A percentile compares a stretch with the other conserved stretches of the same genome.
Conservation (phyloP, 2,888 invertebrate genomes). For the Dryococelus australis region DNA sequence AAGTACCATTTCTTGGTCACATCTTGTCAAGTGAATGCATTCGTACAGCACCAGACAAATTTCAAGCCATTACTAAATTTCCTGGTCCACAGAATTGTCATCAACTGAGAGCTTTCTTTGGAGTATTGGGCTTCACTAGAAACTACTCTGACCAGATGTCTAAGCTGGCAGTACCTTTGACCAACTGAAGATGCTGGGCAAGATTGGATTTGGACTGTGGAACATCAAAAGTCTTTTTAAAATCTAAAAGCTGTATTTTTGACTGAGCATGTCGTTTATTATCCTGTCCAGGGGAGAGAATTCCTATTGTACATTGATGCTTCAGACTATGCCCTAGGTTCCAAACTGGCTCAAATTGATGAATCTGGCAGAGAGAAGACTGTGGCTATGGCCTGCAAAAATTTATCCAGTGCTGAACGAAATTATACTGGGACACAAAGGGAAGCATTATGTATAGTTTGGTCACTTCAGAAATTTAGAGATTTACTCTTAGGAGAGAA, state of each 20-base stretch:
- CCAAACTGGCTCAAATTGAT: background rate
- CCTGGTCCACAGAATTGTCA: background rate
- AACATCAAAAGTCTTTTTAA: background rate
- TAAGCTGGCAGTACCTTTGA: background rate
- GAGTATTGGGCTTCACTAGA: background rate
- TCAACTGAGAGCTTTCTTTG: background rate
- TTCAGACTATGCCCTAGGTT: background rate
- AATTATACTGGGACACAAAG: constrained; percentile 42
- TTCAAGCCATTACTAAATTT: background rate
- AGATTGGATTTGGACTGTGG: background rate
- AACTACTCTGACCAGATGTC: background rate
- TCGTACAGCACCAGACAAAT: background rate
- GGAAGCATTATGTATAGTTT: constrained; percentile 44
- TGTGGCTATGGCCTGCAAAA: constrained; percentile 43
- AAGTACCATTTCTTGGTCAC: constrained; percentile 24
- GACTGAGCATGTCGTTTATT: background rate
- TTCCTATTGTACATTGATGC: background rate
- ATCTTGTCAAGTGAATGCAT: background rate
- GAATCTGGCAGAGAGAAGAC: constrained; percentile 20
- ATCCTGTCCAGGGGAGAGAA: background rate
- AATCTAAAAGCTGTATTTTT: constrained; percentile 13
- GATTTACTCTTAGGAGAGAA: constrained; percentile 41
- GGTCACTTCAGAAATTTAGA: constrained; percentile 41
- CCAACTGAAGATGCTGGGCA: background rate
- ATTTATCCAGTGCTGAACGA: constrained; percentile 39